A percentile compares a stretch with the other conserved stretches of the same genome.
These are phyloP conservation scores for Rotaria macrura DNA, from an alignment of 2,888 invertebrate genomes.

Conservation along the genomic window DNA sequence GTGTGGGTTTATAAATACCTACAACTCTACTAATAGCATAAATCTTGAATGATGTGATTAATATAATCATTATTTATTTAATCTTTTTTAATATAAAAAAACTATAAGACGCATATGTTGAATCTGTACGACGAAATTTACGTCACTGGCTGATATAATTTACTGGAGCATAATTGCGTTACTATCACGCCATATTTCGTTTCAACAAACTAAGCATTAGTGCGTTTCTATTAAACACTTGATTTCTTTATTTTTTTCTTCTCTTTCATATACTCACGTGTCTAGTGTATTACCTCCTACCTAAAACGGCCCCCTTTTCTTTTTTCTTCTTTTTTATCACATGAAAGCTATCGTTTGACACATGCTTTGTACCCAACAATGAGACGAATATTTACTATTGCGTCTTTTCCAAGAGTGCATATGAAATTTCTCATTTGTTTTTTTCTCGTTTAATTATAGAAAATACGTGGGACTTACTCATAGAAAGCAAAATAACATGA, in stretches of 20 bases:
- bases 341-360: not conserved
- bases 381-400: not conserved
- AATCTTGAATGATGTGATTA: no score
- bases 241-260: not conserved
- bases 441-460: no score
- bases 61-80: no score
- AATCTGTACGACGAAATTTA: not conserved
- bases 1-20: no score
- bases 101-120: not conserved
- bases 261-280: not conserved
- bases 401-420: not conserved
- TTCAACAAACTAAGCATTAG: not conserved
- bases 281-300: not conserved
- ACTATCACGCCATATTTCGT: not conserved
- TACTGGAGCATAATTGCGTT: not conserved
- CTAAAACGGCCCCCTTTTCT: not conserved
- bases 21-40: no score
- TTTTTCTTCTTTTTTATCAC: not conserved
- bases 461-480: no score
- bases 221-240: not conserved
- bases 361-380: not conserved
- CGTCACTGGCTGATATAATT: not conserved
- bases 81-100: no score
- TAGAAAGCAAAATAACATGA: no score
- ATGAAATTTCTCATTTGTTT: no score